Evolutionary conservation across 2,797 vertebrate species (phyloP).

Genomic region (Delichon dasypus): DNA sequence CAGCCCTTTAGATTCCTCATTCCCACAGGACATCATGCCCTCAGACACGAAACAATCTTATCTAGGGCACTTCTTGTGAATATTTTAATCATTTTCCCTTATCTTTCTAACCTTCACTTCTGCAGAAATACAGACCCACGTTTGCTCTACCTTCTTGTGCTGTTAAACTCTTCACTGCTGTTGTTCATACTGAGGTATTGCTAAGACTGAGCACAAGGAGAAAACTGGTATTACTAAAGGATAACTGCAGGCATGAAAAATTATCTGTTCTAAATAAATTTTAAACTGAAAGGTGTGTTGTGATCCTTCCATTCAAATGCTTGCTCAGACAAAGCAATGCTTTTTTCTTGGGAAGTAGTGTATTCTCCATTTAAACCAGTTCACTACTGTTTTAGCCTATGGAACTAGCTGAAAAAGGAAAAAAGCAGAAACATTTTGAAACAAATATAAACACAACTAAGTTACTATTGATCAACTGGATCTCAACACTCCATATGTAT

Average conservation of each 20-base stretch:
- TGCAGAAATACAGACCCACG: not conserved
- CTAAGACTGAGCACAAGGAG: not conserved
- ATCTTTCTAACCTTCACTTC: conserved; percentile 20
- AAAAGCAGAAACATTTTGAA: not conserved
- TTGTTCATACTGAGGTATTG: not conserved
- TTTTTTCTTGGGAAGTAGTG: not conserved
- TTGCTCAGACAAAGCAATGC: not conserved
- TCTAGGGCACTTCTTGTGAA: conserved; percentile 11
- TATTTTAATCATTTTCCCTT: not conserved
- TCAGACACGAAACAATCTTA: conserved; percentile 2
- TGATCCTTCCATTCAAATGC: not conserved
- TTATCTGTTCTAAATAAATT: not conserved
- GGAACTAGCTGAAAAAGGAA: not conserved
- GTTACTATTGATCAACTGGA: not conserved
- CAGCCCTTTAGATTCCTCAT: not conserved
- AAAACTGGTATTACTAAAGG: not conserved
- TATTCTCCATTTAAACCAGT: not conserved
- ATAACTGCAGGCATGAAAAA: not conserved
- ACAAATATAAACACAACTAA: not conserved
- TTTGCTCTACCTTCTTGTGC: not conserved
- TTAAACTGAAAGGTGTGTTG: not conserved
- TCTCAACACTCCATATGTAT: not conserved
- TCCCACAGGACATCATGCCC: conserved; percentile 10
- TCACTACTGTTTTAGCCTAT: not conserved
- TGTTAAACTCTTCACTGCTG: not conserved